phyloP scores from a whole-genome alignment of 2,113 vertebrate species.

The Labeo catla region DNA sequence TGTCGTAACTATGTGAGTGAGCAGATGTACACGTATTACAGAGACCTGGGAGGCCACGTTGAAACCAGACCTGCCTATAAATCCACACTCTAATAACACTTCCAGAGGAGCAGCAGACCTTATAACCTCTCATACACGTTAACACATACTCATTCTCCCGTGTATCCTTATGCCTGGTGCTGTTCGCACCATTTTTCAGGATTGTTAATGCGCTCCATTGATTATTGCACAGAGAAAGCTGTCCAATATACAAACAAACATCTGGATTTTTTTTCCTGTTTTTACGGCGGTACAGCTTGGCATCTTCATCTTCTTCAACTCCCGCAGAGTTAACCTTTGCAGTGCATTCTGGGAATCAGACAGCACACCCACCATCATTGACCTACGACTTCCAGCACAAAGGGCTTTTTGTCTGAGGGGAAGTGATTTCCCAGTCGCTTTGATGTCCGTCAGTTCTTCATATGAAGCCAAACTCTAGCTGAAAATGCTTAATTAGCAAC shows the following conservation, averaged over 20 bases:
- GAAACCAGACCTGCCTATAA: constrained; percentile 62
- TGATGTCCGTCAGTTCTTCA: constrained; percentile 8
- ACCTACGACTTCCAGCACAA: constrained; percentile 53
- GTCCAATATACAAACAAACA: background rate
- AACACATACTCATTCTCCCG: constrained; percentile 21
- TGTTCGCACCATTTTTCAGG: background rate
- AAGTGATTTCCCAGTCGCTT: constrained; percentile 36
- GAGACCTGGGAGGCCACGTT: constrained; percentile 21
- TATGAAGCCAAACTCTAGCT: background rate
- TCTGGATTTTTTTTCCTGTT: constrained; percentile 48
- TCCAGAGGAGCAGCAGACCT: constrained; percentile 40
- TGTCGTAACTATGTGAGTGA: constrained; percentile 45
- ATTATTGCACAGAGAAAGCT: constrained; percentile 6
- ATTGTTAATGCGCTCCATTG: background rate
- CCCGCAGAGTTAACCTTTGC: constrained; percentile 58
- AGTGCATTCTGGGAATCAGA: constrained; percentile 43
- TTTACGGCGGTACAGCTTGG: constrained; percentile 39
- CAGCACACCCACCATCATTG: constrained; percentile 16
- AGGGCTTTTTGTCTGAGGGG: constrained; percentile 63
- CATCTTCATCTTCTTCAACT: constrained; percentile 40
- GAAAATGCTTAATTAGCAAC: constrained; percentile 5
- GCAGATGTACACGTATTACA: constrained; percentile 29
- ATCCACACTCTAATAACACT: constrained; percentile 51
- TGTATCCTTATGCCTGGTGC: background rate
- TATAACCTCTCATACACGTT: constrained; percentile 12